Evolutionary conservation across 37 sponge, comb jelly and placozoan genomes (phyloP), one percentile per base, ranked within the genome.

Genomic region (Cliona cf. orientalis): DNA sequence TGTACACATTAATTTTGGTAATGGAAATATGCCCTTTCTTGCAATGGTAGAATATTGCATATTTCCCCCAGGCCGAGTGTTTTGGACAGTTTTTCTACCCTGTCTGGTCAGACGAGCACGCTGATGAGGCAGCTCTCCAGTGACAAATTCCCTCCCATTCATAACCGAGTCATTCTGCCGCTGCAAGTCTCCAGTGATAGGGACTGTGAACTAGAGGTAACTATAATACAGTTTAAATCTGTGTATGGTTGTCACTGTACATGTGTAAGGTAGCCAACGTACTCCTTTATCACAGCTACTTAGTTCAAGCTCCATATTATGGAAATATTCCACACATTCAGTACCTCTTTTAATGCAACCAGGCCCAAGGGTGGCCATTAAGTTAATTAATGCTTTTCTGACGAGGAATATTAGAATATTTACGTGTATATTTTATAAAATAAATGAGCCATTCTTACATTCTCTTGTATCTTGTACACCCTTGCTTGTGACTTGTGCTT

Each of bases 141-240:
- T 61, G 94, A 94, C 42, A 82, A 78, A 67, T 67, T 83, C 19
- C 91, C 91, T 23, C 83, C 94, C 0, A 66, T 94, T 14, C 84
- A 86, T 40, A 90, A 75, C 66, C 79, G 74, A 3, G 77, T 94
- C 36, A 25, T 94, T 12, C 41, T 89, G 21, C 94, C 94, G 0
- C 81, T 82, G 2, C 75, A 85, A 46, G 79, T 94, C 35, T 85
- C 91, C 38, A 81, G 67, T 35, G 85, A 90, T 21, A 72, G 59
- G 25, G 91, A 90, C 67, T 28, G 44, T n/a, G 91, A 89, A 35
- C 87, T 93, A 11, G 94, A 89, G 80, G 94, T 93, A 39, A 6
- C 44, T 28, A 14, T 46, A 45, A 5, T 60, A 79, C 4, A 5
- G 49, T 6, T 22, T 45, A 25, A 43, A 66, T 44, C 1, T 45